phyloP scores from a whole-genome alignment of 1,140 invertebrate species.

The Pemphigus obesinymphae region DNA sequence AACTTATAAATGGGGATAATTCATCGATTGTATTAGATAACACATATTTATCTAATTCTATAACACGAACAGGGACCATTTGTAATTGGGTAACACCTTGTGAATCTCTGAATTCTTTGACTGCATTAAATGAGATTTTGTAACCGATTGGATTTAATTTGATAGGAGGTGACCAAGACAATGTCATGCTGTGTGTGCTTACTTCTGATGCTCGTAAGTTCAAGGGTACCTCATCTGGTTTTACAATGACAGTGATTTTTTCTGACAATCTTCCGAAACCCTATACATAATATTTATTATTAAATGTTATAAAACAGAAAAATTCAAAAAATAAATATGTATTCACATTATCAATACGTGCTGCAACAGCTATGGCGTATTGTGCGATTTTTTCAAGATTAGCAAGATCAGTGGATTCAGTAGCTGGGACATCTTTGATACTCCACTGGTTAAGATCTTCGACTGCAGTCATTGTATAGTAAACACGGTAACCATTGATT shows the following conservation, averaged over 20 bases:
- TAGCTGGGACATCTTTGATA: conserved; percentile 75
- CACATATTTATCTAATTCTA: conserved; percentile 65
- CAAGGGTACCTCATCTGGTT: conserved; percentile 84
- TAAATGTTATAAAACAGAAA: not conserved
- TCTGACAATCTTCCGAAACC: conserved; percentile 56
- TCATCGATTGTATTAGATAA: conserved; percentile 75
- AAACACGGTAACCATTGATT: conserved; percentile 80
- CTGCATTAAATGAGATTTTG: conserved; percentile 82
- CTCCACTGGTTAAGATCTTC: conserved; percentile 90
- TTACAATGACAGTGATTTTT: conserved; percentile 77
- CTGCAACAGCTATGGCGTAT: conserved; percentile 89
- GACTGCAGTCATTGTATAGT: conserved; percentile 87
- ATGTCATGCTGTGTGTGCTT: conserved; percentile 81
- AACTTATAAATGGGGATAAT: conserved; percentile 88
- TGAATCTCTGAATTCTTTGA: conserved; percentile 92
- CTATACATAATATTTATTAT: conserved; percentile 43
- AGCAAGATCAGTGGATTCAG: conserved; percentile 82
- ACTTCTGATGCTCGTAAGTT: conserved; percentile 80
- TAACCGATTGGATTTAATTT: conserved; percentile 83
- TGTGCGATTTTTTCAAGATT: conserved; percentile 86
- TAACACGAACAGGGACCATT: conserved; percentile 67
- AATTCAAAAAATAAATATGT: not conserved
- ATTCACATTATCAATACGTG: conserved; percentile 57
- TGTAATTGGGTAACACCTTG: conserved; percentile 86
- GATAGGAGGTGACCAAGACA: conserved; percentile 90